Conservation (phyloP, 2,888 invertebrate species). For the Dryobotodes eremita region DNA sequence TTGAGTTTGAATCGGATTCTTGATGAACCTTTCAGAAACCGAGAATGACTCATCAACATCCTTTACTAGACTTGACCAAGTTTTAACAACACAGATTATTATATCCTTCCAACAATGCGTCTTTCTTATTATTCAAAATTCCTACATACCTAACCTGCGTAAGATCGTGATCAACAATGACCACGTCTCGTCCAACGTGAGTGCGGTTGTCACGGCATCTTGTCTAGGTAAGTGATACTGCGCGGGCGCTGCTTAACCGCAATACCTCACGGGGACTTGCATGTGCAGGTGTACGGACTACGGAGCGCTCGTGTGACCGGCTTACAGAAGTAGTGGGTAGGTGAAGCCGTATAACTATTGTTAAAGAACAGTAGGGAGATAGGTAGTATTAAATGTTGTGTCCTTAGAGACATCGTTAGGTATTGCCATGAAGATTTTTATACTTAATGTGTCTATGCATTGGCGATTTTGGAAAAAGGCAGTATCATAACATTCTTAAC, state of each 20-base stretch:
- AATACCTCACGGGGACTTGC: slow-evolving; percentile 54
- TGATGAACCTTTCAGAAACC: too few relatives aligned
- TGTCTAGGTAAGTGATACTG: slow-evolving; percentile 53
- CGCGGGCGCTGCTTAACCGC: slow-evolving; percentile 61
- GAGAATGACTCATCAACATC: too few relatives aligned
- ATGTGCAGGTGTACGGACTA: slow-evolving; percentile 53
- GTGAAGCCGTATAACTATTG: slow-evolving; percentile 33
- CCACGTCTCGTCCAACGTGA: slow-evolving; percentile 60
- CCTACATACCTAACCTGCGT: neutral
- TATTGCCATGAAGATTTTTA: neutral
- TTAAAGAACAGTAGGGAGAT: neutral
- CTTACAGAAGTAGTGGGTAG: slow-evolving; percentile 23
- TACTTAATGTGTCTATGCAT: too few relatives aligned
- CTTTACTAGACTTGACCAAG: too few relatives aligned
- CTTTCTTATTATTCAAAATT: neutral
- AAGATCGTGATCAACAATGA: slow-evolving; percentile 19
- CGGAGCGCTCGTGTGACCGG: slow-evolving; percentile 37
- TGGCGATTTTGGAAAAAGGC: too few relatives aligned
- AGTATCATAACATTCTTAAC: too few relatives aligned
- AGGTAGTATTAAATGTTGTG: neutral
- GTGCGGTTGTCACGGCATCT: slow-evolving; percentile 62
- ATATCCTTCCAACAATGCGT: too few relatives aligned
- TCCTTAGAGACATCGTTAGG: neutral
- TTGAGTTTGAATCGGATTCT: too few relatives aligned
- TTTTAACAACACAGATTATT: too few relatives aligned